Conservation (phyloP, 2,113 vertebrate genomes). For the Agelaius phoeniceus region DNA sequence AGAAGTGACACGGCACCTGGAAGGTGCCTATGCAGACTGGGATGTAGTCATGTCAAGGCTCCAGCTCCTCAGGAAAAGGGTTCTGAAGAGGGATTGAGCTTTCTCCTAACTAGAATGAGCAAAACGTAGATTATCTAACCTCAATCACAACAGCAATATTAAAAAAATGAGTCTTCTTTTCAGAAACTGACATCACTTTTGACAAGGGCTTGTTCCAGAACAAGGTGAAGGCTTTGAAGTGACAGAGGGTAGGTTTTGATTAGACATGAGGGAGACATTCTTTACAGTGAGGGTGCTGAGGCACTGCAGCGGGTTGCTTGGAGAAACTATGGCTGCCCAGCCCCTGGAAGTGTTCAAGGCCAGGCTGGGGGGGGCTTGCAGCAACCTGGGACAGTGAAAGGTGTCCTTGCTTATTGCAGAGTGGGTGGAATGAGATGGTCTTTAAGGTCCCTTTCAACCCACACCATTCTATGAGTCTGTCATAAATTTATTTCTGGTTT, state of each 20-base stretch:
- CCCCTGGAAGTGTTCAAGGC: background rate
- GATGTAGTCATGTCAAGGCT: slow-evolving; percentile 93
- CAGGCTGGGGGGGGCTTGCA: background rate
- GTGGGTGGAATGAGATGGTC: background rate
- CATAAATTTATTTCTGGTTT: background rate
- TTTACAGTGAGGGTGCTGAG: background rate
- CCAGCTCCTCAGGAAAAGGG: slow-evolving; percentile 73
- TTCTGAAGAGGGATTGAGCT: slow-evolving; percentile 55
- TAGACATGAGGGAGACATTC: background rate
- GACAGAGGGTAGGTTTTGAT: background rate
- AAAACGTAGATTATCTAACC: background rate
- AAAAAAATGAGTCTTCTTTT: background rate
- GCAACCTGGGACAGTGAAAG: background rate
- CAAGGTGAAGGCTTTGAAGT: background rate
- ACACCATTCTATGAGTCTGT: background rate
- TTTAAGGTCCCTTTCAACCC: background rate
- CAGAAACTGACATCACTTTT: background rate
- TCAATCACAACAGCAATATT: background rate
- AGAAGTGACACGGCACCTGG: slow-evolving; percentile 79
- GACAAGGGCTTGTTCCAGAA: background rate
- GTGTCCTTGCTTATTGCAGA: background rate
- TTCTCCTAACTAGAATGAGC: background rate
- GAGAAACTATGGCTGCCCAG: background rate
- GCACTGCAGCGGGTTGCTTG: background rate
- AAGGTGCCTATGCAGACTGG: slow-evolving; percentile 95